phyloP scores from a whole-genome alignment of 2,113 vertebrate species.

The Lycaon pictus region DNA sequence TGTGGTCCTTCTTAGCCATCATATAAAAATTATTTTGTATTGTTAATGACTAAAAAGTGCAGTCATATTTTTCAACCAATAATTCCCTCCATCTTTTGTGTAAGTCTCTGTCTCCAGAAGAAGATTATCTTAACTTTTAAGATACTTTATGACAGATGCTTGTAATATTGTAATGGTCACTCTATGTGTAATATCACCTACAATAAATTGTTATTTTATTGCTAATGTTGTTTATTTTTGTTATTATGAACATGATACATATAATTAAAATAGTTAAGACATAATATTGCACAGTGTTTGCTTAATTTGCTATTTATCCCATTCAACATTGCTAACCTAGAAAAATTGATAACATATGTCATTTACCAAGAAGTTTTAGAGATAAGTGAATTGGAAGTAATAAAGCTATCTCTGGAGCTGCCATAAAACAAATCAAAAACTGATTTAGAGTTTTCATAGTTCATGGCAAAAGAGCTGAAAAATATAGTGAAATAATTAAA shows the following conservation, averaged over 20 bases:
- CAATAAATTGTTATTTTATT: conserved; percentile 36
- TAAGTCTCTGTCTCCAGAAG: conserved; percentile 53
- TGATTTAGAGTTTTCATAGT: conserved; percentile 8
- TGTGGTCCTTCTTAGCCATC: not conserved
- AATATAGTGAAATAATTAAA: conserved; percentile 37
- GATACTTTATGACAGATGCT: conserved; percentile 36
- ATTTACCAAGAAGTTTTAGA: conserved; percentile 47
- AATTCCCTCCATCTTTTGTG: conserved; percentile 20
- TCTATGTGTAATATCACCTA: not conserved
- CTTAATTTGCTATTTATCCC: conserved; percentile 36
- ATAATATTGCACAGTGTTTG: conserved; percentile 47
- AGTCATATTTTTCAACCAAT: conserved; percentile 37
- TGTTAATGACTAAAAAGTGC: conserved; percentile 6
- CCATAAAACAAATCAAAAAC: conserved; percentile 75
- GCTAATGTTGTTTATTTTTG: conserved; percentile 49
- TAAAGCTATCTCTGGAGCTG: conserved; percentile 58
- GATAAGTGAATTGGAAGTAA: conserved; percentile 42
- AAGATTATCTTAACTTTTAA: conserved; percentile 41
- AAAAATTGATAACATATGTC: conserved; percentile 33
- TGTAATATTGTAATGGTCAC: not conserved
- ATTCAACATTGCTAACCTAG: conserved; percentile 52
- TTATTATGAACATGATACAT: conserved; percentile 34
- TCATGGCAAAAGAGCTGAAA: conserved; percentile 67
- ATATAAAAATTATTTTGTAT: conserved; percentile 50
- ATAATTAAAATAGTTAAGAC: conserved; percentile 32